phyloP scores from a whole-genome alignment of 1,140 invertebrate species.

The Sitophilus oryzae region DNA sequence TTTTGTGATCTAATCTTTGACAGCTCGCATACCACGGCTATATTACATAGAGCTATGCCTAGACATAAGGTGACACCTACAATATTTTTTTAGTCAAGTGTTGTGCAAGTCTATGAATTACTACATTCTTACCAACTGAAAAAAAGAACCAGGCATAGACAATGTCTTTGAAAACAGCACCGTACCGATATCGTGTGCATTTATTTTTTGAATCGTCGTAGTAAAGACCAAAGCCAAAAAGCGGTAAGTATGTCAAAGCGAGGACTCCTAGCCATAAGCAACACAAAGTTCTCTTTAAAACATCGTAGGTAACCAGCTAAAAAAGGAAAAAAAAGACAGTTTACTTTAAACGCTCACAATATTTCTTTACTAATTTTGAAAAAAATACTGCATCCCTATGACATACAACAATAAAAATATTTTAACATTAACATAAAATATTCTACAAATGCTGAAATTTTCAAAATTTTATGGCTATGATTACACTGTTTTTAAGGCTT shows the following conservation, averaged over 20 bases:
- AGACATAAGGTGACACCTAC: constrained; percentile 66
- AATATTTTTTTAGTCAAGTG: constrained; percentile 5
- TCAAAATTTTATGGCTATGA: no score
- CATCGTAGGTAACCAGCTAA: constrained; percentile 62
- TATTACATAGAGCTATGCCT: constrained; percentile 74
- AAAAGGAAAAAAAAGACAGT: constrained; percentile 42
- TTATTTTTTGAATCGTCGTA: constrained; percentile 49
- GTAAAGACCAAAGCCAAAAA: constrained; percentile 74
- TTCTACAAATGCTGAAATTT: no score
- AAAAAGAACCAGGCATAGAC: constrained; percentile 75
- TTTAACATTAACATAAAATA: no score
- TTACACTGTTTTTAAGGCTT: no score
- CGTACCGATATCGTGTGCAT: constrained; percentile 69
- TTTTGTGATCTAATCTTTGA: constrained; percentile 54
- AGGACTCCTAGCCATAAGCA: constrained; percentile 63
- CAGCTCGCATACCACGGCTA: constrained; percentile 72
- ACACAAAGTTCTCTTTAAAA: constrained; percentile 65
- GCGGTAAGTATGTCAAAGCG: constrained; percentile 65
- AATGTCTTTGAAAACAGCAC: constrained; percentile 55
- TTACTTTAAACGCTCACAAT: constrained; percentile 46
- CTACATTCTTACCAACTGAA: constrained; percentile 57
- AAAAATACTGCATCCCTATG: no score
- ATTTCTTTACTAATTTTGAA: constrained; percentile 2
- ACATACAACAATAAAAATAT: no score
- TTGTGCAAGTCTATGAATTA: background rate